Evolutionary conservation across 1,140 invertebrate genomes (phyloP).

Genomic region (Homarus americanus): DNA sequence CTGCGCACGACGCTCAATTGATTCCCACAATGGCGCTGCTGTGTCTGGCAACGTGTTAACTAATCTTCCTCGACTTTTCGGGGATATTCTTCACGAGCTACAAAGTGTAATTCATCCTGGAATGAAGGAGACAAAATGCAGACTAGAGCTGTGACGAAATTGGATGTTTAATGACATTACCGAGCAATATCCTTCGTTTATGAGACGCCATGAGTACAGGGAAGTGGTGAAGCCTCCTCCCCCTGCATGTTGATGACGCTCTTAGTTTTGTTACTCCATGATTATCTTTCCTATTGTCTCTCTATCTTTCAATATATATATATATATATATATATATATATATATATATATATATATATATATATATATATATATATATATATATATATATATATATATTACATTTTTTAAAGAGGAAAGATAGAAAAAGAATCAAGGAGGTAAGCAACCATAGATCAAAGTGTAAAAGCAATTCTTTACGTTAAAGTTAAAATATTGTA

Average conservation of each 20-base stretch:
- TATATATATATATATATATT: too few species aligned
- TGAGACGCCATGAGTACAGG: background rate
- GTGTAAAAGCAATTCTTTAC: too few species aligned
- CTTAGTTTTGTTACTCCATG: too few species aligned
- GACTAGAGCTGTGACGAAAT: background rate
- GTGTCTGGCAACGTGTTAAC: background rate
- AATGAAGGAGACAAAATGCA: background rate
- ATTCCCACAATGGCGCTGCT: background rate
- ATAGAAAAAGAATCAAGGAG: too few species aligned
- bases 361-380: background rate
- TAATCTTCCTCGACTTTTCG: background rate
- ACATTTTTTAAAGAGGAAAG: too few species aligned
- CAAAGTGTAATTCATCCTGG: background rate
- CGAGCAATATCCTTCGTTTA: background rate
- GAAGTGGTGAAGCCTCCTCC: background rate
- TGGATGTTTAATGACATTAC: background rate
- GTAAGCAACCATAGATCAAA: too few species aligned
- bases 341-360: conserved; percentile 13
- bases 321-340: conserved; percentile 13
- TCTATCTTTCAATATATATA: background rate
- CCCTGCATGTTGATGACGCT: too few species aligned
- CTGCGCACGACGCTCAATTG: background rate
- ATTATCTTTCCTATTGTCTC: too few species aligned
- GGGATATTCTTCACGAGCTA: background rate
- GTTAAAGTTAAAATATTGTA: too few species aligned